Evolutionary conservation across 2,888 invertebrate genomes (phyloP), one percentile per base, ranked within the genome.

Genomic region (Aphodius granarius): DNA sequence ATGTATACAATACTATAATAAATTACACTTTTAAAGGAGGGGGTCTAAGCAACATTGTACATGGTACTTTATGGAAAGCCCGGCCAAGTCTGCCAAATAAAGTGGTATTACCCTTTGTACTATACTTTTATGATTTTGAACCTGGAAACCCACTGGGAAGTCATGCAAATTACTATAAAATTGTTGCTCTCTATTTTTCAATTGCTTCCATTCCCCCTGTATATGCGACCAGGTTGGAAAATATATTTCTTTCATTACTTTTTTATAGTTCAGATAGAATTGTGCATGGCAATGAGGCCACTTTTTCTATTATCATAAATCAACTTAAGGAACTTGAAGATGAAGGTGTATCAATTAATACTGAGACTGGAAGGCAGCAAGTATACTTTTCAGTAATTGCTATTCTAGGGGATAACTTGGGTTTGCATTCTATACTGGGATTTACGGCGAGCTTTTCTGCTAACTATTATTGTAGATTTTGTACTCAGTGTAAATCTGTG

Each of bases 361-460:
- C 75, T 9, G 43, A 23, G n/a, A 18, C 75, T 62, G 71, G 73
- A 20, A 68, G 20, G 63, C 5, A 75, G 62, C 66, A 71, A 20
- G 73, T 81, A 9, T 77, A 79, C 72, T 82, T 82, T 78, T 63
- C 66, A 23, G 65, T 80, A 19, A 74, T 77, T 18, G 66, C 71
- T 66, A 79, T 82, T 63, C 77, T 80, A 71, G 83, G 82, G 15
- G 83, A 83, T 75, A 83, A 83, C 74, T 78, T 81, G 75, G 83
- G 81, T 0, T 66, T 81, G 5, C 80, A 83, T 76, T 73, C 77
- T 15, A 78, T 82, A 71, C 75, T 82, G 18, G 82, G 82, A 3
- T 80, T 79, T 68, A 65, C 75, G 17, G 79, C 82, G 77, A 81
- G 80, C 73, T 83, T 82, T 78, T 75, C 77, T 6, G 71, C 80